Evolutionary conservation across 1,140 invertebrate genomes (phyloP).

Genomic region (Ceratosolen solmsi): DNA sequence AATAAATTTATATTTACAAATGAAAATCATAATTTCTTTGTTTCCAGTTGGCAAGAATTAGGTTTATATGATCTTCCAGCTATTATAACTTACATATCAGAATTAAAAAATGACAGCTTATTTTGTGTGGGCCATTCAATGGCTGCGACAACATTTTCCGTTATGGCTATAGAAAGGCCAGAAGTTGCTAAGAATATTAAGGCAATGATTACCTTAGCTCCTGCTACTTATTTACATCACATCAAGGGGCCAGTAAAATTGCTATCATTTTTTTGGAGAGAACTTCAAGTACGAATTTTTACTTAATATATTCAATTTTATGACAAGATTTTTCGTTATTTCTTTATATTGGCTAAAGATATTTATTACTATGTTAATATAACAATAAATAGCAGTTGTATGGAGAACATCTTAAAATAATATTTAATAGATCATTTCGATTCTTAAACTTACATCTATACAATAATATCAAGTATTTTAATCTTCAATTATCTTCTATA

Average conservation of each 20-base stretch:
- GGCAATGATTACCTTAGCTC: slow-evolving; percentile 81
- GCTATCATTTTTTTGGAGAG: slow-evolving; percentile 75
- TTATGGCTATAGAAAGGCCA: slow-evolving; percentile 76
- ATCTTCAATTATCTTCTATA: too few relatives aligned
- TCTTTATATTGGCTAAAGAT: too few relatives aligned
- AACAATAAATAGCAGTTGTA: too few relatives aligned
- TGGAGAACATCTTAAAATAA: too few relatives aligned
- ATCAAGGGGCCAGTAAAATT: slow-evolving; percentile 80
- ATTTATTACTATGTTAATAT: too few relatives aligned
- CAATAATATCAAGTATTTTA: too few relatives aligned
- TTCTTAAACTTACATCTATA: too few relatives aligned
- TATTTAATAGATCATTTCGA: too few relatives aligned
- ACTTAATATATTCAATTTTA: too few relatives aligned
- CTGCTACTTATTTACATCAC: slow-evolving; percentile 81
- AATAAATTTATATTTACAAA: too few relatives aligned
- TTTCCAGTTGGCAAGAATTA: slow-evolving; percentile 70
- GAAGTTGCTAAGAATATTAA: slow-evolving; percentile 71
- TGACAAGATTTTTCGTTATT: too few relatives aligned
- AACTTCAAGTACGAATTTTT: slow-evolving; percentile 72
- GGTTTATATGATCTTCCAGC: slow-evolving; percentile 77
- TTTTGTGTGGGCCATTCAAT: slow-evolving; percentile 78
- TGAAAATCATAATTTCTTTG: too few relatives aligned
- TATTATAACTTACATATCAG: slow-evolving; percentile 73
- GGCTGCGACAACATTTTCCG: slow-evolving; percentile 77
- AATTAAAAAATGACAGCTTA: slow-evolving; percentile 52